Evolutionary conservation across 2,113 vertebrate genomes (phyloP).

Genomic region (Octodon degus): DNA sequence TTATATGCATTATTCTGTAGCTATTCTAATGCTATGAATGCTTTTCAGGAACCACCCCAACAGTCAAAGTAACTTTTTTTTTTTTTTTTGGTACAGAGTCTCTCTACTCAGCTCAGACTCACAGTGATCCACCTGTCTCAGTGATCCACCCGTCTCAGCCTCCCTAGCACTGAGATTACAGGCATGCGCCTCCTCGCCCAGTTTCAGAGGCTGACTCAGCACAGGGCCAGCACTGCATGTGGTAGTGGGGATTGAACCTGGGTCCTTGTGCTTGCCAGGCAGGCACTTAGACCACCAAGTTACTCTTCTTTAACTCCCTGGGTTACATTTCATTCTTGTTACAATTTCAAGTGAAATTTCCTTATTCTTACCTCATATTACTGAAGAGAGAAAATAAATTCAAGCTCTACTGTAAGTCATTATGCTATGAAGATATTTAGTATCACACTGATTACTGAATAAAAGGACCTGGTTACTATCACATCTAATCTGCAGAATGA

Average conservation of each 20-base stretch:
- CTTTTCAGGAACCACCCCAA: neutral
- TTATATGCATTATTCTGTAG: neutral
- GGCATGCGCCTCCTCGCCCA: no score
- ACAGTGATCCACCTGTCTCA: no score
- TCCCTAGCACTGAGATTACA: no score
- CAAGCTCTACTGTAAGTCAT: constrained; percentile 63
- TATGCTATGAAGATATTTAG: constrained; percentile 63
- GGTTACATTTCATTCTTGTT: constrained; percentile 47
- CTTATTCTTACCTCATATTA: constrained; percentile 38
- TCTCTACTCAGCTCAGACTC: no score
- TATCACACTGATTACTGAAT: constrained; percentile 61
- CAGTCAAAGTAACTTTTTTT: no score
- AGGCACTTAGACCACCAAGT: neutral
- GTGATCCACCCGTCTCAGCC: no score
- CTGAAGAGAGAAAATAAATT: neutral
- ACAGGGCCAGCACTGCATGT: no score
- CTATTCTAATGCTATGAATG: neutral
- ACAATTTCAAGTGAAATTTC: neutral
- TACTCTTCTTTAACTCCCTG: neutral
- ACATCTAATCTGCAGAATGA: constrained; percentile 44
- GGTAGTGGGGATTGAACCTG: no score
- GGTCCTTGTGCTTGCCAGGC: no score
- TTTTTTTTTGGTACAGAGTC: no score
- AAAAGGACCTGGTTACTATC: constrained; percentile 55
- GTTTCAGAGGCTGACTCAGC: no score